Evolutionary conservation across 2,888 invertebrate genomes (phyloP).

Genomic region (Electrophaes corylata): DNA sequence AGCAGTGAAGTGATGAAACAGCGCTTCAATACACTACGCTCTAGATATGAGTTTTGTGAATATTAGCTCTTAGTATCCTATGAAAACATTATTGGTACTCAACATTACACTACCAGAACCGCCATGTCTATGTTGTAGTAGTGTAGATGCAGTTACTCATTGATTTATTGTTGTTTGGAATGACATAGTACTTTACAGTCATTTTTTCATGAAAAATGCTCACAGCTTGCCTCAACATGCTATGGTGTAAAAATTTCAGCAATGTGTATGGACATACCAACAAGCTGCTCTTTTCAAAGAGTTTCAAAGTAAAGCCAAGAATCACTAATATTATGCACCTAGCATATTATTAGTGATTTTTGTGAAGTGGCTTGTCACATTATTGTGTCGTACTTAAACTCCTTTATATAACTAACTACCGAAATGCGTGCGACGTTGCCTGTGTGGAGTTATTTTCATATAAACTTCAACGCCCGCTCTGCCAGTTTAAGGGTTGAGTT

Average conservation of each 20-base stretch:
- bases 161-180: neutral
- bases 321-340: too few species aligned
- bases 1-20: neutral
- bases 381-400: too few species aligned
- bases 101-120: neutral
- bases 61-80: neutral
- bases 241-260: neutral
- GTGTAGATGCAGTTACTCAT: neutral
- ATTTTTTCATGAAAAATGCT: neutral
- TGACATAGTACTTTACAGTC: neutral
- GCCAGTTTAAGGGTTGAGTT: too few species aligned
- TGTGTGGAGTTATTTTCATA: too few species aligned
- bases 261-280: too few species aligned
- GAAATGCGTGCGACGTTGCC: too few species aligned
- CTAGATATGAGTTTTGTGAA: neutral
- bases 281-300: too few species aligned
- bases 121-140: neutral
- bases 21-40: neutral
- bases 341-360: too few species aligned
- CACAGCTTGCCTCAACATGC: neutral
- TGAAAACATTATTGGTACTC: neutral
- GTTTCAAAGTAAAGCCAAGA: too few species aligned
- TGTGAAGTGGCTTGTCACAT: too few species aligned
- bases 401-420: too few species aligned
- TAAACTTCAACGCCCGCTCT: too few species aligned